Evolutionary conservation across 2,888 invertebrate species (phyloP), one percentile per base, ranked within the genome.

Genomic region (Crioceris asparagi): DNA sequence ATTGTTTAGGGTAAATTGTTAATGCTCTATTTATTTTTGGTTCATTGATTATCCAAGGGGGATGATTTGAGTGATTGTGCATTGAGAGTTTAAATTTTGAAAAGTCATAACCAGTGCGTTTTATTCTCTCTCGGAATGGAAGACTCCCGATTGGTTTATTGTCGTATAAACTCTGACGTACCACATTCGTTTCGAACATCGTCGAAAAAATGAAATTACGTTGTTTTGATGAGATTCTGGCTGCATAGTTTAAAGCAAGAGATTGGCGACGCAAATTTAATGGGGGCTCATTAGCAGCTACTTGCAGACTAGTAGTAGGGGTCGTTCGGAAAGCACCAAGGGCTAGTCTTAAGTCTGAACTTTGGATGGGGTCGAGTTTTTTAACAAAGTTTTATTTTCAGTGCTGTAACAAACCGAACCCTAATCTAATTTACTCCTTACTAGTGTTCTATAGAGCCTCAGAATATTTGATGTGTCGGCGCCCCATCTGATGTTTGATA

Each of bases 351-450:
- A 29, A 11, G 17, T 17, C 25, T 16, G 32, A 26, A 25, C 26
- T 32, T 12, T 37, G 32, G 14, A 32, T 25, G 3, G 18, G 14
- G 14, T 37, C 37, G 4, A 32, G 26, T 26, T 32, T 3, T 37
- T 27, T 3, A 37, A 27, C 14, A 32, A 6, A 12, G 17, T 17
- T n/a, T 37, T 37, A n/a, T 15, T 37, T 10, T 31, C 37, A 8
- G 32, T 17, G 17, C 11, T 7, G 19, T 32, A 32, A 27, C 26
- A 18, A 11, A 25, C 18, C n/a, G 12, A 17, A 14, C 30, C 30
- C 5, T 30, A 30, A 21, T 32, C 37, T 3, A 37, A 10, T 37
- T 37, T 32, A 3, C 11, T 11, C 26, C 26, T 19, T 12, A 36
- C 25, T 5, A 23, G n/a, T 2, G 31, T 8, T 23, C 18, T 19